Conservation (phyloP, 2,113 vertebrate species). For the Aramus guarauna region DNA sequence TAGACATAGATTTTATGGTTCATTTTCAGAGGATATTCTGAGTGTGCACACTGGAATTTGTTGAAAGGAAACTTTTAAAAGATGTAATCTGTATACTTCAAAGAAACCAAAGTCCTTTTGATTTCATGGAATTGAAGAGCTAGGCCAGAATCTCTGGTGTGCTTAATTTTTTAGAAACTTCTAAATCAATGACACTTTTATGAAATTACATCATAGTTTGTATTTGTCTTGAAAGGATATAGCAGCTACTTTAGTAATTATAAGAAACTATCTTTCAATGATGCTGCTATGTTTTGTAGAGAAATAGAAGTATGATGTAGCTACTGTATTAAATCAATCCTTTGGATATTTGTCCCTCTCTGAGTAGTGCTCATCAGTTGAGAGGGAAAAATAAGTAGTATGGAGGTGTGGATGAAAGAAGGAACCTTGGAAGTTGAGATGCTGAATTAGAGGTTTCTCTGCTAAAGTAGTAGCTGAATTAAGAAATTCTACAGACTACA, state of each 20-base stretch:
- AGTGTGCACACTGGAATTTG: not conserved
- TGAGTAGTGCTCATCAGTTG: not conserved
- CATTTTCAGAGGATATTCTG: not conserved
- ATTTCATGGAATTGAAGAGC: not conserved
- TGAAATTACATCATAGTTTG: not conserved
- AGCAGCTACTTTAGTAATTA: not conserved
- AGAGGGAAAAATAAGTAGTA: not conserved
- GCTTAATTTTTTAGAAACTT: not conserved
- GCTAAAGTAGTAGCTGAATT: not conserved
- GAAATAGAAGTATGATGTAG: not conserved
- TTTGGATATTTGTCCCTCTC: not conserved
- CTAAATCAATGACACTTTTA: not conserved
- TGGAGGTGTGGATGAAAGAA: not conserved
- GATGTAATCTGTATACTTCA: not conserved
- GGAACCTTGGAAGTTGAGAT: not conserved
- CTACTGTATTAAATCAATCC: not conserved
- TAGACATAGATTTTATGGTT: not conserved
- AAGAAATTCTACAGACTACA: not conserved
- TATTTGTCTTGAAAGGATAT: not conserved
- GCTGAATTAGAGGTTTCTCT: not conserved
- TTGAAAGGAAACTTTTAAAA: not conserved
- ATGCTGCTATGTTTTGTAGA: not conserved
- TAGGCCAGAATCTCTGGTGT: not conserved
- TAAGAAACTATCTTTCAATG: not conserved
- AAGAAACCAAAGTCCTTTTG: not conserved